Base-by-base conservation (phyloP, 2,113 vertebrate genomes). In the Brachyhypopomus occidentalis region DNA sequence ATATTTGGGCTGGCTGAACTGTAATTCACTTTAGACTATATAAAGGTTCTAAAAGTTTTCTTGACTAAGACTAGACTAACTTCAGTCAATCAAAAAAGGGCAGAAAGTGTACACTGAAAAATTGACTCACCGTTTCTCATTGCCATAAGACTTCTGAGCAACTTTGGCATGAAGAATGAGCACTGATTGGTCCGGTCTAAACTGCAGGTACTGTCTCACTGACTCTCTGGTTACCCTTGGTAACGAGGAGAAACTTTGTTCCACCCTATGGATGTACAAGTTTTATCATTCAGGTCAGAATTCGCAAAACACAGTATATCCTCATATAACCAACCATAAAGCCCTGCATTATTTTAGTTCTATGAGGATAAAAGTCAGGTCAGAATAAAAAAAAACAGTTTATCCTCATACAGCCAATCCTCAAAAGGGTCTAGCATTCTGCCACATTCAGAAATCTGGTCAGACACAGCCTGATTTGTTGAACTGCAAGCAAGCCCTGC, bases 131-230 rank as follows among this genome's bases (percentile, higher is more conserved):
- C 97, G 92, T 86, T 99, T 98, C 75, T 99, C 97, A 0, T 95
- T 99, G 83, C 97, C 97, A 0, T 99, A 99, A 0, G 97, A 98
- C 85, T 99, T 99, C 90, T 99, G 97, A 4, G 97, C 97, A 0
- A 99, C 97, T 82, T 96, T 98, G 87, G 97, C 96, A 0, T 98
- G 97, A 1, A 97, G 92, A 75, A 99, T 98, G 80, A 94, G 73
- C 22, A 98, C 92, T 0, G 92, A 95, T 90, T 95, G 96, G 82
- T 96, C 94, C 0, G 92, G 87, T 0, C 90, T 93, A 48, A 93
- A 89, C 87, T 94, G 94, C 81, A 95, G 92, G 86, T 93, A 94
- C 41, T 91, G 88, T 20, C 90, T 82, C 66, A 93, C 91, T 0
- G 91, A 72, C 0, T 95, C 94, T 71, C 90, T 91, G 1, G 93